Percentiles rank a stretch among this genome's conserved stretches.
These are phyloP conservation scores for Naja naja DNA, from an alignment of 2,113 vertebrate genomes.

Conservation along the genomic window DNA sequence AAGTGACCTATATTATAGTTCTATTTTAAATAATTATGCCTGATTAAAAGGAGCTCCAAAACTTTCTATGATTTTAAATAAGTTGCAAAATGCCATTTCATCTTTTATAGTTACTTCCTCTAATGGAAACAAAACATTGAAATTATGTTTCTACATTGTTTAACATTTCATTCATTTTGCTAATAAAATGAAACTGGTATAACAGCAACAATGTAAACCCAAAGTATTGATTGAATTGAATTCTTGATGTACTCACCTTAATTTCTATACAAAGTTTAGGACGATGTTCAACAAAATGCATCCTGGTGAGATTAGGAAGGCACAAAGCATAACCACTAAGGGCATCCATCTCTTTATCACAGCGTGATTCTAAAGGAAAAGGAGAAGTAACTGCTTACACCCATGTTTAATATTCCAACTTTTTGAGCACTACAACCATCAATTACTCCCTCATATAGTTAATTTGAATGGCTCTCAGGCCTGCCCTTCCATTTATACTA, in stretches of 20 bases:
- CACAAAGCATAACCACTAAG: slow-evolving; percentile 93
- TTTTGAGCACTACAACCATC: not conserved
- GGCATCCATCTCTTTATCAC: slow-evolving; percentile 94
- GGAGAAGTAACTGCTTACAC: accelerated
- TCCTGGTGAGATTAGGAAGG: slow-evolving; percentile 91
- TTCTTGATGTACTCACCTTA: slow-evolving; percentile 76
- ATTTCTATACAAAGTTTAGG: slow-evolving; percentile 94
- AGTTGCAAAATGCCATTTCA: not conserved
- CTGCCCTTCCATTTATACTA: not conserved
- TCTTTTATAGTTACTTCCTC: not conserved
- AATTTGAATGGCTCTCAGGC: not conserved
- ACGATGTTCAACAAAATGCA: slow-evolving; percentile 78
- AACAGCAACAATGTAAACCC: not conserved
- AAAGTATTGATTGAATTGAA: not conserved
- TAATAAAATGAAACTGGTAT: not conserved
- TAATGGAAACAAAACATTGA: not conserved
- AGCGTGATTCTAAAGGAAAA: slow-evolving; percentile 82
- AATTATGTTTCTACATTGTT: not conserved
- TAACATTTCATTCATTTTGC: not conserved
- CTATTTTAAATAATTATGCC: no score
- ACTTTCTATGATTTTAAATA: not conserved
- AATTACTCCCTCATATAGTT: not conserved
- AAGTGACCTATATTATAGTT: not conserved
- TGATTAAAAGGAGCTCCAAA: not conserved
- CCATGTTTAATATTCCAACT: not conserved